These are phyloP conservation scores for Scaptomyza pallida DNA, from an alignment of 1,140 invertebrate genomes.

Conservation along the genomic window DNA sequence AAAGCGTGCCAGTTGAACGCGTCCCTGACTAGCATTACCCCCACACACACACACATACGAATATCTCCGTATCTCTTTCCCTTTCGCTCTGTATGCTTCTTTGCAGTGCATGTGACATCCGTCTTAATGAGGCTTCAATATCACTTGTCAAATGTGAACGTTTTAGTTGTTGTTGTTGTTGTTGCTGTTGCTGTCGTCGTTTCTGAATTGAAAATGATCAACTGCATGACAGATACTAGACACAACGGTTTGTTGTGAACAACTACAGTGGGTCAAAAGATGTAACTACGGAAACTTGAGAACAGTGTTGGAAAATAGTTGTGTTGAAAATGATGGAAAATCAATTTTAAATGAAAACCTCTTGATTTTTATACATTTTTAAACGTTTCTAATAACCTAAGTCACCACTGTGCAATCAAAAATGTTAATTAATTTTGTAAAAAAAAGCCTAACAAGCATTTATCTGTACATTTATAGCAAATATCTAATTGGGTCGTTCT, in stretches of 20 bases:
- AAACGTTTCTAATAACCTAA: no score
- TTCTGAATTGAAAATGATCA: constrained; percentile 19
- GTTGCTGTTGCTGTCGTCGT: constrained; percentile 7
- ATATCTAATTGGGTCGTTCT: constrained; percentile 18
- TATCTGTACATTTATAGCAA: neutral
- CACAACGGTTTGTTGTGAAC: neutral
- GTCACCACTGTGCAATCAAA: no score
- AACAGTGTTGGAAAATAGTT: no score
- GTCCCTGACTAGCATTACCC: constrained; percentile 50
- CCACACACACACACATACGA: constrained; percentile 22
- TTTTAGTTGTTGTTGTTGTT: constrained; percentile 5
- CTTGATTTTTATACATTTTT: no score
- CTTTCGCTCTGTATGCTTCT: neutral
- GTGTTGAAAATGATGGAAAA: no score
- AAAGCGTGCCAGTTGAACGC: constrained; percentile 69
- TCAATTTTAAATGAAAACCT: no score
- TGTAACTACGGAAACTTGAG: no score
- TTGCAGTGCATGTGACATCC: constrained; percentile 45
- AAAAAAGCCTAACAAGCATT: neutral
- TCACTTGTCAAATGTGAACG: constrained; percentile 63
- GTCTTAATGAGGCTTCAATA: constrained; percentile 75
- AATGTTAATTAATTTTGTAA: no score
- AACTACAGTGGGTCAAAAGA: neutral
- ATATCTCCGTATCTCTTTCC: neutral
- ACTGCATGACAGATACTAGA: constrained; percentile 21